Base-by-base conservation (phyloP, 2,888 invertebrate genomes). In the Diaperis boleti region DNA sequence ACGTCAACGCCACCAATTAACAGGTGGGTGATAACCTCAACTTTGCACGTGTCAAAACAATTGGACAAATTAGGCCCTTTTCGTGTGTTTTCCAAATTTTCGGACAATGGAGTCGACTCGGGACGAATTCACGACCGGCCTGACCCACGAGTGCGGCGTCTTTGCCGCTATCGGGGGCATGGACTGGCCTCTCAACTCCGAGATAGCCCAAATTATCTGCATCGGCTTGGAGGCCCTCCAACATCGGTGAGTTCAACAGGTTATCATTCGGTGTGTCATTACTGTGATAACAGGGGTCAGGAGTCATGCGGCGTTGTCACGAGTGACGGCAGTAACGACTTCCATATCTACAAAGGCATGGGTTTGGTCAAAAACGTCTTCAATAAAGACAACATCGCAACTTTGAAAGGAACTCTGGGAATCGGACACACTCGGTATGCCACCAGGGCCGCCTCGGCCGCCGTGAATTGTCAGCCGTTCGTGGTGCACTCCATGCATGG, bases 341-440 rank as follows among this genome's bases (percentile, higher is more conserved):
- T 94, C 77, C 88, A 90, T 78, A 85, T 92, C 0, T 92, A 94
- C 82, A 95, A 97, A 80, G 97, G 96, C 69, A 95, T 95, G 92
- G 98, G 98, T 3, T 90, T 98, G 82, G 96, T 98, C 64, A 93
- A 92, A 77, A 92, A 93, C 75, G 92, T 96, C 65, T 96, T 96
- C 82, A 94, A 89, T 73, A 95, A 95, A 68, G 95, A 95, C 54
- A 89, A 90, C 66, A 90, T 97, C 82, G 87, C 87, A 75, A 92
- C 91, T 76, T 83, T 97, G 0, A 91, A 89, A 76, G 95, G 94
- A 8, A 93, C 93, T 79, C 85, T 98, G 60, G 96, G 98, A 10
- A 95, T 99, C 70, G 98, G 98, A 6, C 98, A 99, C 83, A 98
- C 96, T n/a, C 84, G 87, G 69, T 99, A 99, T 78, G 97, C 98